Base-by-base conservation (phyloP, 2,113 vertebrate genomes). In the Athene cunicularia region DNA sequence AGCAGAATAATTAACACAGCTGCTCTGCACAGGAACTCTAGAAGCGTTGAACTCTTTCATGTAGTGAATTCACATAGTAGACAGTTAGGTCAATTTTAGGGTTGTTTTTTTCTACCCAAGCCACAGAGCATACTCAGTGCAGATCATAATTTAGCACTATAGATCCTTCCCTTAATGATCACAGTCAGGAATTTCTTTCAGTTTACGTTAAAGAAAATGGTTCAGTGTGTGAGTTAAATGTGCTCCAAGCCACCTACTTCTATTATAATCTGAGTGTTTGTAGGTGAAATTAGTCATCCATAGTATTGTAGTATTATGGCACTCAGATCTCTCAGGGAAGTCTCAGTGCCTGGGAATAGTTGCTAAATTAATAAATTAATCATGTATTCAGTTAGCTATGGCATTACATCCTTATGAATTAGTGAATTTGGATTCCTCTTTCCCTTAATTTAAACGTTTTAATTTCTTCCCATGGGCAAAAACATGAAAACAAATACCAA, bases 311-410 rank as follows among this genome's bases (percentile, higher is more conserved):
- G 23, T 74, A 50, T 80, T 93, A 28, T 56, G 39, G 28, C 55
- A 88, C 41, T 66, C 50, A 84, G 37, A 60, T 79, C 2, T 7
- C 63, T 86, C 55, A 67, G 22, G 17, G n/a, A 77, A 53, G 20
- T 58, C 41, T 86, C 26, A 21, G 13, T 59, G 39, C 14, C 55
- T 66, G 55, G 12, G 14, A 92, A 80, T 33, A 76, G 26, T 19
- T 82, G 23, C 30, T 95, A 74, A 84, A 84, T 88, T 84, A 88
- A 83, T 90, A 73, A 81, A 79, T 72, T 72, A 90, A 83, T 94
- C 8, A 80, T 86, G 28, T 64, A 41, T 76, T 86, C 26, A 86
- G 35, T 91, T 77, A 84, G 45, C 14, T 83, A 39, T 41, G 47
- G 15, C n/a, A 70, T 86, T 88, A 41, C 35, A 39, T 73, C 10